phyloP scores from a whole-genome alignment of 2,797 vertebrate genomes.

The Clarias platycephalus region DNA sequence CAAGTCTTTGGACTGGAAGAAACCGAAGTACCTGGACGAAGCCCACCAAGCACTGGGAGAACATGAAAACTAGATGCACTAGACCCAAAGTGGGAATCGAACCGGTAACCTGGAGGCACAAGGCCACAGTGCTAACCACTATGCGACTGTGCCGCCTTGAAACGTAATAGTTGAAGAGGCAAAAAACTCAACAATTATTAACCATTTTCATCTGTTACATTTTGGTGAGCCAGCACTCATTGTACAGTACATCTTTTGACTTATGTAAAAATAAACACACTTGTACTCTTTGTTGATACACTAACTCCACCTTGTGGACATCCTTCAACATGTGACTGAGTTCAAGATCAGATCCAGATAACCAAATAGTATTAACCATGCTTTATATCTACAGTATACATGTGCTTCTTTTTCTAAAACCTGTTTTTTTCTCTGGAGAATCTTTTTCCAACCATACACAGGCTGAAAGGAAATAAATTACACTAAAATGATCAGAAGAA shows the following conservation, averaged over 20 bases:
- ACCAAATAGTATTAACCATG: not conserved
- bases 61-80: too few species aligned
- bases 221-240: not conserved
- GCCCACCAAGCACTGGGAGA: too few species aligned
- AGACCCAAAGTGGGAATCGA: too few species aligned
- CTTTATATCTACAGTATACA: not conserved
- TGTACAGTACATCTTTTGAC: not conserved
- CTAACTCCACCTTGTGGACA: not conserved
- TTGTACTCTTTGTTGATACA: not conserved
- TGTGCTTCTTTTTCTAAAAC: not conserved
- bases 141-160: not conserved
- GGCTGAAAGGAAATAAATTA: not conserved
- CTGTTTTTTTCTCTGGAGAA: not conserved
- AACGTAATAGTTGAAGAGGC: too few species aligned
- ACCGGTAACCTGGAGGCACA: too few species aligned
- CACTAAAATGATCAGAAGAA: not conserved
- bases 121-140: not conserved
- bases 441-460: not conserved
- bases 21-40: too few species aligned
- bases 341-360: not conserved
- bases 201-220: not conserved
- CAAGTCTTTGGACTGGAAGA: too few species aligned
- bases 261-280: not conserved
- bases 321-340: not conserved
- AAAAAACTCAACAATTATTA: not conserved